These are phyloP conservation scores for Lagria hirta DNA, from an alignment of 2,888 invertebrate genomes.

Conservation along the genomic window DNA sequence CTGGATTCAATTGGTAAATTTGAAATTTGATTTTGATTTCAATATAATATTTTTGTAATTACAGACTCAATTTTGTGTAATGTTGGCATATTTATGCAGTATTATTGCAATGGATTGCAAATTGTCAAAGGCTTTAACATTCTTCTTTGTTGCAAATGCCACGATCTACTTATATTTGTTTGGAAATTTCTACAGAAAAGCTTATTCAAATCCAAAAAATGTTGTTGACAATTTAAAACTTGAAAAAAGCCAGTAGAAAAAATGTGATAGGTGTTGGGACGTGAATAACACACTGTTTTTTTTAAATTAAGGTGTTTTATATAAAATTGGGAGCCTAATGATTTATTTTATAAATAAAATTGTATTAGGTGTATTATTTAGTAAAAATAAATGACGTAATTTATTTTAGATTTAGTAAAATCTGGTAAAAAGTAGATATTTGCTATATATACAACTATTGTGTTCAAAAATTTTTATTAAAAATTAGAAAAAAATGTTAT, in stretches of 20 bases:
- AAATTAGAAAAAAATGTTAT: no score
- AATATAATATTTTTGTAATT: slow-evolving; percentile 36
- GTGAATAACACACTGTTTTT: no score
- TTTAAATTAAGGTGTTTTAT: no score
- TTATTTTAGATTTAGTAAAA: no score
- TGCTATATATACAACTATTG: no score
- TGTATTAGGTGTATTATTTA: no score
- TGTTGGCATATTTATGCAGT: slow-evolving; percentile 69
- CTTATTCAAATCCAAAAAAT: slow-evolving; percentile 41
- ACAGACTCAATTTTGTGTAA: slow-evolving; percentile 74
- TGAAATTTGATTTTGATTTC: no score
- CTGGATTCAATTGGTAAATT: slow-evolving; percentile 73
- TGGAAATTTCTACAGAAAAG: slow-evolving; percentile 67
- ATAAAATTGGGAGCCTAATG: no score
- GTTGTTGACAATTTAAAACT: slow-evolving; percentile 6
- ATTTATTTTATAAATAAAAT: no score
- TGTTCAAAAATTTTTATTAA: no score
- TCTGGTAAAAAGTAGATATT: no score
- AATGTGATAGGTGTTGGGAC: slow-evolving; percentile 4
- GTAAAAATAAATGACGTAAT: no score
- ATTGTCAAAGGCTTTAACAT: slow-evolving; percentile 69
- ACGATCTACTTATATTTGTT: slow-evolving; percentile 76
- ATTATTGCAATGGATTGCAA: slow-evolving; percentile 68
- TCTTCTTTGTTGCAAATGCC: slow-evolving; percentile 68
- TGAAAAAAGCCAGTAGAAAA: slow-evolving; percentile 16